Evolutionary conservation across 2,888 invertebrate species (phyloP), one percentile per base, ranked within the genome.

Genomic region (Orthosia gothica): DNA sequence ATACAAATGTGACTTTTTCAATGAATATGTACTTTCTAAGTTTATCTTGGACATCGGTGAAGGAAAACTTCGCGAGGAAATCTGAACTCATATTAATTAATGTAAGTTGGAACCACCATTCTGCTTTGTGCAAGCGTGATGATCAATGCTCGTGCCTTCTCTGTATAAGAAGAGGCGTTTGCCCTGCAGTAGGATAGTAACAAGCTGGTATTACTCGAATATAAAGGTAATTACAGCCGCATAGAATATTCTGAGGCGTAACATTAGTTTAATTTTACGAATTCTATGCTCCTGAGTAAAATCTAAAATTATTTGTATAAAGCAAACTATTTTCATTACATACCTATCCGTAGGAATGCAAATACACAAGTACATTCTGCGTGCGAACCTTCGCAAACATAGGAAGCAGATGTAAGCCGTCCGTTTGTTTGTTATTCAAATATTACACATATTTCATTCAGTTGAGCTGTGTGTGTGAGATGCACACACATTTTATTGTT

Each of bases 361-460:
- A 54, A 54, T 68, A 76, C 45, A 26, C 23, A 55, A n/a, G 13
- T 45, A 52, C 18, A 52, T 23, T 59, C 47, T 45, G 59, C 63
- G 66, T 67, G 69, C 55, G 70, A 82, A 78, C 73, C 73, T 82
- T 67, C 18, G 57, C 76, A 74, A 79, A 79, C 70, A 82, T 54
- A 70, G 74, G 74, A 76, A 76, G 71, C 83, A 83, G 76, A 80
- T 73, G 83, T 64, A 69, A 63, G 72, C 73, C 64, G 83, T 79
- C 74, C 65, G 83, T 83, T 74, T 70, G 70, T 76, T 74, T 81
- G 83, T 71, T 83, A 70, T 80, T 77, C 77, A 83, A 83, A 83
- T 81, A 83, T 74, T 68, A 74, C 71, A 83, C 83, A 81, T 76
- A 83, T 80, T 70, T 76, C 83, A 79, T 70, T 49, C 45, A 4